A percentile compares a stretch with the other conserved stretches of the same genome.
phyloP scores from a whole-genome alignment of 2,797 vertebrate genomes.

The Silurus aristotelis region DNA sequence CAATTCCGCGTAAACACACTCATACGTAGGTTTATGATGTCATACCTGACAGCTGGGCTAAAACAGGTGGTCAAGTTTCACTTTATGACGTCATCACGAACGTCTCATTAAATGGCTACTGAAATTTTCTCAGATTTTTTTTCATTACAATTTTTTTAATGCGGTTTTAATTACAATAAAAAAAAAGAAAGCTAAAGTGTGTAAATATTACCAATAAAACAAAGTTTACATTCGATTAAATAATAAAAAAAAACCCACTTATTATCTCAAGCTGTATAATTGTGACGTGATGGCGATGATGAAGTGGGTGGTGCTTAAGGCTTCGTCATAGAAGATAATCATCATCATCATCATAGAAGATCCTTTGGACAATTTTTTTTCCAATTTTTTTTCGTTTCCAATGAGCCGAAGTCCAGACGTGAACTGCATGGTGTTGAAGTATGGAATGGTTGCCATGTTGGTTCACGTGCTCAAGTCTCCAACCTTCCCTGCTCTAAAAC shows the following conservation, averaged over 20 bases:
- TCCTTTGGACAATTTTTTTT: too few species aligned
- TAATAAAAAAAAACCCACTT: neutral
- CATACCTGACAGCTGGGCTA: too few species aligned
- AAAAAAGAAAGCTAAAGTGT: neutral
- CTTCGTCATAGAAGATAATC: neutral
- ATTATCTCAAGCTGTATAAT: neutral
- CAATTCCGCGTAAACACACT: neutral
- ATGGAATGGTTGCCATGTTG: too few species aligned
- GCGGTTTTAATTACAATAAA: neutral
- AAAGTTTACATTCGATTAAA: neutral
- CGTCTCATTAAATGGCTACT: neutral
- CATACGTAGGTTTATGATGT: too few species aligned
- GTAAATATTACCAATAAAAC: too few species aligned
- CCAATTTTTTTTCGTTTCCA: too few species aligned
- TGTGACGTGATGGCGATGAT: neutral
- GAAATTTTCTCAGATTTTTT: neutral
- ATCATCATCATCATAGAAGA: too few species aligned
- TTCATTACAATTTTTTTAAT: neutral
- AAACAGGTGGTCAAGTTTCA: neutral
- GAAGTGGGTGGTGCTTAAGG: neutral
- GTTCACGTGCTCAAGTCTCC: too few species aligned
- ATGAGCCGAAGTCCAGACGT: too few species aligned
- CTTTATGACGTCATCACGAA: slow-evolving; percentile 14
- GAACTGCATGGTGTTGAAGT: too few species aligned
- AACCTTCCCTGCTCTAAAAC: too few species aligned